Conservation (phyloP, 53 echinoderm and acorn worm genomes). For the Echinometra lucunter region DNA sequence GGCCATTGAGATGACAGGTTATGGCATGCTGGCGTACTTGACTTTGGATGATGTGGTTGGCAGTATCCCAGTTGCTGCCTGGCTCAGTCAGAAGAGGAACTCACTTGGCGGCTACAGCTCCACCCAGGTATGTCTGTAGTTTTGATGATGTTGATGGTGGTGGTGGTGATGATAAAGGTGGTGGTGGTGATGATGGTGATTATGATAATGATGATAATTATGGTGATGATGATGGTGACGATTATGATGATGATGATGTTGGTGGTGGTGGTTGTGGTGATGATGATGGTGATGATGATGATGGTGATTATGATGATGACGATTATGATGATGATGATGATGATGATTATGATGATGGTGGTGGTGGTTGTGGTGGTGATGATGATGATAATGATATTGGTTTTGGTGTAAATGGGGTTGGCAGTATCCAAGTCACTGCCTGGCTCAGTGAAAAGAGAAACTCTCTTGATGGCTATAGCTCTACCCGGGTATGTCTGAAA, state of each 20-base stretch:
- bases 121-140: conserved; percentile 72
- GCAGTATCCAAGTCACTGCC: conserved; percentile 39
- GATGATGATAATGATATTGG: too few species aligned
- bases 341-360: not conserved
- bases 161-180: too few species aligned
- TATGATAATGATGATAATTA: too few species aligned
- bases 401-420: too few species aligned
- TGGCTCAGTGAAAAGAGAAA: conserved; percentile 77
- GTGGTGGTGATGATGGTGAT: too few species aligned
- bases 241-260: not conserved
- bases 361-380: not conserved
- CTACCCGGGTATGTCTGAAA: conserved; percentile 75
- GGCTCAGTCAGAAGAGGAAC: conserved; percentile 75
- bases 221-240: not conserved
- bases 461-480: conserved; percentile 76
- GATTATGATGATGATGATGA: not conserved
- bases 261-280: not conserved
- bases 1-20: conserved; percentile 78
- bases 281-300: not conserved
- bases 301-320: not conserved
- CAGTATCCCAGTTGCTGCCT: conserved; percentile 60
- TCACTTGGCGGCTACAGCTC: conserved; percentile 80
- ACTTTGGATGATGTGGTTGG: conserved; percentile 15
- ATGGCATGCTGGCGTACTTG: conserved; percentile 73
- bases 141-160: too few species aligned